Evolutionary conservation across 2,797 vertebrate genomes (phyloP).

Genomic region (Threskiornis aethiopicus): DNA sequence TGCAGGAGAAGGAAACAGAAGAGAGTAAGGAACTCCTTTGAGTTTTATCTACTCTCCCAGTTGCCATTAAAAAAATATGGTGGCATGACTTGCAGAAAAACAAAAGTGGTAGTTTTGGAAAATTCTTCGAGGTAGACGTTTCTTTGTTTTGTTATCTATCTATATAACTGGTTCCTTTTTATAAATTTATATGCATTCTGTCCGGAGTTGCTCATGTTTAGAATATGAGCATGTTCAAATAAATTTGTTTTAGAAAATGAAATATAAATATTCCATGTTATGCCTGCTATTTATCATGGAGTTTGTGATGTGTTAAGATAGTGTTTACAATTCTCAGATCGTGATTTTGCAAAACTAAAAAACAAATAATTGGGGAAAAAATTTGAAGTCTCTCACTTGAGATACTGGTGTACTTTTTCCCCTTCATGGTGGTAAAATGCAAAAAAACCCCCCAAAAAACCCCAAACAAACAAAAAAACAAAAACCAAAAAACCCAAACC

Average conservation of each 20-base stretch:
- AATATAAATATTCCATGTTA: not conserved
- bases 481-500: no score
- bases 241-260: not conserved
- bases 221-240: not conserved
- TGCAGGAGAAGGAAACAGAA: not conserved
- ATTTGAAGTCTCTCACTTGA: not conserved
- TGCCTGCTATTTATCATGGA: not conserved
- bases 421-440: not conserved
- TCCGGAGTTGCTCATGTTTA: not conserved
- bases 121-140: not conserved
- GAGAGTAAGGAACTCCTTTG: not conserved
- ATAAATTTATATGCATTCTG: not conserved
- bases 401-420: not conserved
- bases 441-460: not conserved
- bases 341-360: not conserved
- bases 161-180: not conserved
- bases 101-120: not conserved
- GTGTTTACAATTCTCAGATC: not conserved
- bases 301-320: not conserved
- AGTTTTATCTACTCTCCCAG: not conserved
- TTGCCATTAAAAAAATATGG: fast-evolving
- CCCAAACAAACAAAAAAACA: not conserved
- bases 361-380: not conserved
- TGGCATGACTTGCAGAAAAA: not conserved
- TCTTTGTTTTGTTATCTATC: not conserved